Percentiles rank a stretch among this genome's conserved stretches.
Evolutionary conservation across 2,888 invertebrate genomes (phyloP).

Genomic region (Epirrhoe tristata): DNA sequence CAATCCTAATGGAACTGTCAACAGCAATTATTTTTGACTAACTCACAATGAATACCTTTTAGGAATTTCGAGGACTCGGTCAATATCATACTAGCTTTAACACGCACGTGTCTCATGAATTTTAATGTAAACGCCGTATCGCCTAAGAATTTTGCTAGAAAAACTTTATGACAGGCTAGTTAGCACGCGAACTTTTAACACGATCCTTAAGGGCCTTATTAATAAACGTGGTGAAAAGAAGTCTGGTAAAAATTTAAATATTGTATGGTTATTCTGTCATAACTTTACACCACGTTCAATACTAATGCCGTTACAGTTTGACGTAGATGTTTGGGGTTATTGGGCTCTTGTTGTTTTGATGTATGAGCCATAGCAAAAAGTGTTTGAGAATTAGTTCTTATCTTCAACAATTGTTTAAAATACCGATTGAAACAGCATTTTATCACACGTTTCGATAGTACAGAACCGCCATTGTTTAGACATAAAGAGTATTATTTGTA

Average conservation of each 20-base stretch:
- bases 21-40: constrained; percentile 52
- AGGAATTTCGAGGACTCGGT: constrained; percentile 46
- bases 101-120: constrained; percentile 38
- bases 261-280: no score
- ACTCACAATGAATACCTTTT: constrained; percentile 47
- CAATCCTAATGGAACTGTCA: constrained; percentile 56
- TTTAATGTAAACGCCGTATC: constrained; percentile 37
- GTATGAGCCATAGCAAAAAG: constrained; percentile 5
- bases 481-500: constrained; percentile 49
- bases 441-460: constrained; percentile 34
- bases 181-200: constrained; percentile 34
- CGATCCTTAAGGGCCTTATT: no score
- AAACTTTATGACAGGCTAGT: constrained; percentile 35
- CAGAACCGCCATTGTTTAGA: constrained; percentile 38
- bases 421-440: constrained; percentile 16
- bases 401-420: constrained; percentile 20
- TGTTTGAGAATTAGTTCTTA: background rate
- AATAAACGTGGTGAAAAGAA: no score
- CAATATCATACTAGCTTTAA: constrained; percentile 31
- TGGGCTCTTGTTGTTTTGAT: constrained; percentile 15
- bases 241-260: no score
- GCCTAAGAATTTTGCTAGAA: constrained; percentile 34
- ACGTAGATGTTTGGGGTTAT: constrained; percentile 24
- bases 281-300: no score
- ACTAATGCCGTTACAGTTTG: no score